Base-by-base conservation (phyloP, 37 sponge, comb jelly and placozoan genomes). In the Ianthella basta region DNA sequence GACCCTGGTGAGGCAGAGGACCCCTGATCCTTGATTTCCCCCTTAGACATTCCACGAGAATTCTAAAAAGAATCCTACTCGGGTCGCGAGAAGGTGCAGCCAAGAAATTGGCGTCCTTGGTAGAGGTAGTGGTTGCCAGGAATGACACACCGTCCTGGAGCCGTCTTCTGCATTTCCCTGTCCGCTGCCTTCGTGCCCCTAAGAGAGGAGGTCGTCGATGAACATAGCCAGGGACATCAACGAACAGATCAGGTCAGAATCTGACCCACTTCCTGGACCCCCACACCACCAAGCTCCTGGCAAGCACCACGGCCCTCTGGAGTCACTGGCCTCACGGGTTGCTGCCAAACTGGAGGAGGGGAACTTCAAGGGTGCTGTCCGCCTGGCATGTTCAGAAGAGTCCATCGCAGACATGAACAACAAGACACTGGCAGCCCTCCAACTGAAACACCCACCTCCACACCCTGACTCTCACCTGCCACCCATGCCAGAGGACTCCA, bases 321-420 rank as follows among this genome's bases (percentile, higher is more conserved):
- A 23, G 18, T 23, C 18, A 29, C 16, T 72, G 13, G 73, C 73
- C 18, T 37, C 40, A 32, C 39, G 73, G 32, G 73, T 72, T 23
- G 32, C 73, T 40, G 37, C 16, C 14, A 72, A 72, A 72, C 39
- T 72, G 73, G 73, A 72, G 30, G 73, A 72, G 37, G 73, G 73
- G 10, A 29, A 72, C 39, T 13, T 72, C 30, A 72, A 34, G 40
- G 73, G 73, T 34, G 73, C 73, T 72, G 39, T 72, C 14, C 33
- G 73, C 16, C 36, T 72, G 37, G 73, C 73, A 20, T 38, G 40
- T 38, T 72, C 73, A 29, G 73, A 72, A 40, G 73, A 72, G 32
- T 38, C 40, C 39, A 72, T 72, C 33, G 73, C 39, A 37, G 73
- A 32, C 33, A 40, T 37, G 19, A 32, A 32, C 40, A 37, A 72